Base-by-base conservation (phyloP, 2,113 vertebrate genomes). In the Petrocephalus zakoni region DNA sequence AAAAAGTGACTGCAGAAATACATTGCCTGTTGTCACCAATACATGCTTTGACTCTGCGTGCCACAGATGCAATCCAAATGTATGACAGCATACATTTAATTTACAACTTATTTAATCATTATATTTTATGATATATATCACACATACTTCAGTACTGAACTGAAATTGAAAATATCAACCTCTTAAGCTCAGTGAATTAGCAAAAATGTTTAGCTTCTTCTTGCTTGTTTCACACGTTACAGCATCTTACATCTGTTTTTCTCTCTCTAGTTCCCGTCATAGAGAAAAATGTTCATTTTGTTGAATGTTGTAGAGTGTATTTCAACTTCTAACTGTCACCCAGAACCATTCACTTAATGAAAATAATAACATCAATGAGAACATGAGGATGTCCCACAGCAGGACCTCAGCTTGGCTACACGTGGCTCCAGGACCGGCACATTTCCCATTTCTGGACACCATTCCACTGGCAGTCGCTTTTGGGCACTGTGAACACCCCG, bases 391-490 rank as follows among this genome's bases (percentile, higher is more conserved):
- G 7, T 25, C 13, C 25, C 46, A 37, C 51, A 85, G 78, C 61
- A 37, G 29, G 29, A 56, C 37, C 53, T 83, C 42, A 84, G 75
- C 13, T n/a, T 11, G 37, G 64, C 61, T 52, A 17, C 10, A 58
- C 46, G 49, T 75, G 61, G 3, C 21, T 75, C 42, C 85, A 52
- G 9, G 34, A 78, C 29, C 87, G 29, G 46, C 88, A 78, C 58
- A 47, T 83, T 90, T 72, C 64, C 84, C 78, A 78, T 85, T 86
- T 78, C 49, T 58, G n/a, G 34, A 53, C 34, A 78, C 86, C 81
- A 81, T 88, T 88, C 81, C 87, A 84, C 89, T n/a, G 72, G 81
- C 85, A 86, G 64, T 47, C 88, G 88, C 64, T 58, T 75, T 88
- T 46, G 64, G 87, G 8, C 53, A 37, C 47, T 68, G 78, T 53